Base-by-base conservation (phyloP, 1,140 invertebrate genomes). In the Apocrypta bakeri region DNA sequence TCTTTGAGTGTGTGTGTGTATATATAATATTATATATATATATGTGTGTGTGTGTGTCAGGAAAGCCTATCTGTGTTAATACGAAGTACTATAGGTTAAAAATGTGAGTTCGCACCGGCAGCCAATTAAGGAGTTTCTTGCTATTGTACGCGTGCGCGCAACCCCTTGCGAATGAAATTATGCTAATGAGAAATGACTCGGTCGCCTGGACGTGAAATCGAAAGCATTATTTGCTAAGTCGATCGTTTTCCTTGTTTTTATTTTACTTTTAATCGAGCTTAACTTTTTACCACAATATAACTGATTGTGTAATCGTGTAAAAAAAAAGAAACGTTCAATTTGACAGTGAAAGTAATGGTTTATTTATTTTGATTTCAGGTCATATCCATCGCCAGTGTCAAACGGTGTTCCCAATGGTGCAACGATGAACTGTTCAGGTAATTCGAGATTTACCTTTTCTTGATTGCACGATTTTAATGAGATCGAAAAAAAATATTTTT, bases 301-400 rank as follows among this genome's bases (percentile, higher is more conserved):
- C n/a, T n/a, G n/a, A n/a, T n/a, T n/a, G n/a, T n/a, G n/a, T n/a
- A n/a, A n/a, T n/a, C n/a, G n/a, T n/a, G n/a, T n/a, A n/a, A n/a
- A n/a, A n/a, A n/a, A n/a, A n/a, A n/a, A n/a, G n/a, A n/a, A n/a
- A n/a, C n/a, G n/a, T n/a, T n/a, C n/a, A n/a, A n/a, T n/a, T n/a
- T n/a, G n/a, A n/a, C n/a, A n/a, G 25, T 61, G 2, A 64, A 64
- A 64, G 25, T 29, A 29, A 66, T 27, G 25, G 48, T 56, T 29
- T 66, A 24, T 66, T 63, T 66, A 42, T 86, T 85, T 33, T 86
- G 48, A 66, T 90, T 90, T 8, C 88, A 91, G 91, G 89, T 91
- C 90, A 80, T 92, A 92, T 84, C 89, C 91, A 71, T 92, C 91
- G 63, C 91, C 91, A 33, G 90, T 92, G 69, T 90, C 90, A 84